Percentiles rank a stretch among this genome's conserved stretches.
Evolutionary conservation across 2,888 invertebrate genomes (phyloP).

Genomic region (Pristionchus maxplancki): DNA sequence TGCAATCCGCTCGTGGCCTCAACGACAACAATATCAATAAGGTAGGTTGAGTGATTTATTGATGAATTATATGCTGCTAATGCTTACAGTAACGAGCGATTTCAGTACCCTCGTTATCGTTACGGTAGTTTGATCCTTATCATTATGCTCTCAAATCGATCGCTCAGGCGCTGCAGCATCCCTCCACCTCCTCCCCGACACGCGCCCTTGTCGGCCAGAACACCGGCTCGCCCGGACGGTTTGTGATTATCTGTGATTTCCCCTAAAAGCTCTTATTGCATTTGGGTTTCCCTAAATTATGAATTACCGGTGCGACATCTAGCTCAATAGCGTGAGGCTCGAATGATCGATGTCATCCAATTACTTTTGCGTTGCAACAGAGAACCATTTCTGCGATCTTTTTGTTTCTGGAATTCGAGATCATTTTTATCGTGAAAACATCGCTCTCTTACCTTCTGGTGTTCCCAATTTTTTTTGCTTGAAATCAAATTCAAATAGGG

Average conservation of each 20-base stretch:
- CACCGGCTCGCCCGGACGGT: not conserved
- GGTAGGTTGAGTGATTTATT: not conserved
- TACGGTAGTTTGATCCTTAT: not conserved
- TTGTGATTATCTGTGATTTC: not conserved
- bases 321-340: no score
- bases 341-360: no score
- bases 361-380: no score
- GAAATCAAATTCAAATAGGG: no score
- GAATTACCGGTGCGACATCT: no score
- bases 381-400: no score
- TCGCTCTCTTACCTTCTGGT: no score
- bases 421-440: no score
- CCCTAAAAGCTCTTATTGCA: not conserved
- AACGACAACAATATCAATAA: conserved; percentile 1
- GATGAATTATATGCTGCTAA: not conserved
- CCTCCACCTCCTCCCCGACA: conserved; percentile 30
- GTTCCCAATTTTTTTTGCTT: no score
- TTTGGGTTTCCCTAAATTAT: no score
- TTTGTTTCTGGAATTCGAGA: no score
- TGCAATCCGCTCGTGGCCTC: not conserved
- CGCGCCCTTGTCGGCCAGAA: not conserved
- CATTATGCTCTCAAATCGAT: not conserved
- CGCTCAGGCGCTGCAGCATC: not conserved
- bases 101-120: not conserved
- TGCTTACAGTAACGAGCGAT: no score